Evolutionary conservation across 2,888 invertebrate species (phyloP), one percentile per base, ranked within the genome.

Genomic region (Agrilus biguttatus): DNA sequence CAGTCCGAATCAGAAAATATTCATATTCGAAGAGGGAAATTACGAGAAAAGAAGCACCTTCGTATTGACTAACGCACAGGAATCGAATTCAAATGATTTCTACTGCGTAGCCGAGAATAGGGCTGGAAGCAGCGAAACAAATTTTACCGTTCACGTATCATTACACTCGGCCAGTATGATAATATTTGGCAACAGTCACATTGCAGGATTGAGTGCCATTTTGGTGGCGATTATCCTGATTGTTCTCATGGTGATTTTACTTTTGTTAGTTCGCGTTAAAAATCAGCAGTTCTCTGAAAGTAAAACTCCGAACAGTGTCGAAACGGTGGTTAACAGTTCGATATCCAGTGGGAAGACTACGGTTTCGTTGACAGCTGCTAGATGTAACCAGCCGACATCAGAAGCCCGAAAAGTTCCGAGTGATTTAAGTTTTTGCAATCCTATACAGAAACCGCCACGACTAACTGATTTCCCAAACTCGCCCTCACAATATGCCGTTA

Each of bases 51-150:
- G 75, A 50, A 88, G 87, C 46, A 76, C 76, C 7, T 69, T 91
- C 46, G 73, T 85, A 43, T 67, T 90, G 36, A 85, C 84, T 32
- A 87, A 88, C 60, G 83, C 85, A 14, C 85, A 86, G 66, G 85
- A 86, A 62, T 74, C 81, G 2, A 87, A 87, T 60, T 80, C 84
- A 1, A 81, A 80, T 44, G 87, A 86, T 56, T 88, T 90, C 66
- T 85, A 85, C 62, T 91, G 91, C 64, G 82, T 88, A 2, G 90
- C 90, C 8, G 88, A 89, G 65, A 92, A 91, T 65, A 79, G 83
- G 47, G 91, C 87, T 4, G 91, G 90, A 17, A 83, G 78, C 56
- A 83, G 84, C 32, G 88, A 88, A 68, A 86, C 87, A 12, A 91
- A 91, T 65, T 90, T 90, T 58, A 90, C 90, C 33, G 71, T 91